Conservation (phyloP, 2,113 vertebrate species). For the Mionectes macconnelli region DNA sequence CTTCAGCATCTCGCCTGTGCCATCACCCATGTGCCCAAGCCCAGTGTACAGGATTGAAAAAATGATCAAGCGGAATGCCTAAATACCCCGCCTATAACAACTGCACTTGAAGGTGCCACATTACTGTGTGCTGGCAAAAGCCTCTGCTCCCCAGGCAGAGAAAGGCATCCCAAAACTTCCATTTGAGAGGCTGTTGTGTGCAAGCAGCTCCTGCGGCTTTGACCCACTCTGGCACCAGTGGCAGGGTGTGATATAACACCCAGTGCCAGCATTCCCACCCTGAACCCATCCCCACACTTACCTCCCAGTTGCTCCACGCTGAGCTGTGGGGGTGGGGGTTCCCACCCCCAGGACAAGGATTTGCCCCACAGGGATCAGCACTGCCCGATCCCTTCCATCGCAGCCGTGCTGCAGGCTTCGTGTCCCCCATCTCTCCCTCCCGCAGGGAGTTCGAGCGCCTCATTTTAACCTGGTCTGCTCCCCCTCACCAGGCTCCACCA, state of each 20-base stretch:
- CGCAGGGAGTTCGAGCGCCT: accelerated
- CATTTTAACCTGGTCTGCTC: background rate
- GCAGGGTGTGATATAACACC: background rate
- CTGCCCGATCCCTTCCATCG: background rate
- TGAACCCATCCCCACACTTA: background rate
- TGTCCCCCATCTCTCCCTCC: background rate
- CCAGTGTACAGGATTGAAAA: background rate
- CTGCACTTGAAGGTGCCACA: background rate
- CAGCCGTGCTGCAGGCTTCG: accelerated
- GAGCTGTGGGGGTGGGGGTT: accelerated
- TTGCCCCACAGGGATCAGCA: background rate
- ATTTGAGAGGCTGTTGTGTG: background rate
- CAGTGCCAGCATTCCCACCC: accelerated
- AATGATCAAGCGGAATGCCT: background rate
- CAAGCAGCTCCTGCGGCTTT: background rate
- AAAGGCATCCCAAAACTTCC: background rate
- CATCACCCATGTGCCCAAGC: background rate
- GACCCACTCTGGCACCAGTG: background rate
- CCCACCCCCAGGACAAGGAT: background rate
- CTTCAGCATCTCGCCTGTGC: background rate
- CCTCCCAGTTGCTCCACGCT: constrained; percentile 46
- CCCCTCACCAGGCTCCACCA: background rate
- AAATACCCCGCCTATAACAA: background rate
- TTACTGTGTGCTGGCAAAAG: background rate
- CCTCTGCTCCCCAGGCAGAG: background rate